Base-by-base conservation (phyloP, 2,888 invertebrate genomes). In the Psococerastis gibbosa region DNA sequence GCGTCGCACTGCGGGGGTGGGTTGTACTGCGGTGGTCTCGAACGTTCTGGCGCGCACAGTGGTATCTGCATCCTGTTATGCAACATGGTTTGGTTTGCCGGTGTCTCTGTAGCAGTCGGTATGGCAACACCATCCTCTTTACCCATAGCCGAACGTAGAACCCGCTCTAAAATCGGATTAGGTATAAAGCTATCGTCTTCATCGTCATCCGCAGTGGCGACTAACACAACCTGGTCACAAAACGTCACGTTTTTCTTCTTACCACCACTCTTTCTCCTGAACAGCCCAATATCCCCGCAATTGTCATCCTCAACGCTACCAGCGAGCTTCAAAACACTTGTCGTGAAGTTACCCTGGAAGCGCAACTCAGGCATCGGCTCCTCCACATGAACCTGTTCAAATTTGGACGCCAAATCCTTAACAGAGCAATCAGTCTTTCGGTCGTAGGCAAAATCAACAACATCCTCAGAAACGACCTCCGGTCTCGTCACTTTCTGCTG, bases 201-300 rank as follows among this genome's bases (percentile, higher is more conserved):
- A 55, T 88, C 83, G 53, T 89, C 88, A 54, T 91, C 89, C 0
- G 88, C 87, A 1, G 88, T 88, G 3, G 91, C 88, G 9, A 91
- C 89, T 45, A 91, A 64, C 48, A 88, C 88, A 0, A 92, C 88
- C 62, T 91, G 87, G 59, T 91, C 91, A 56, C 89, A 91, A 61
- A 92, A 92, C 0, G 91, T 89, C 3, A 92, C 92, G 46, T 85
- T 87, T 60, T 92, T 92, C 69, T 89, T 89, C 57, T 85, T 85
- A 0, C 75, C 72, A 46, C 38, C 38, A 22, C 38, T 38, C 20
- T 38, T 38, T 17, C 38, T 38, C 22, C 38, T 3, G n/a, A 38
- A 5, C 38, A 38, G 22, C 15, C 38, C 38, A 6, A 17, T 15
- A 16, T 33, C 33, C 15, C 22, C 16, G 5, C 20, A 15, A 13